phyloP scores from a whole-genome alignment of 2,888 invertebrate species.

The Orchesellides sinensis region DNA sequence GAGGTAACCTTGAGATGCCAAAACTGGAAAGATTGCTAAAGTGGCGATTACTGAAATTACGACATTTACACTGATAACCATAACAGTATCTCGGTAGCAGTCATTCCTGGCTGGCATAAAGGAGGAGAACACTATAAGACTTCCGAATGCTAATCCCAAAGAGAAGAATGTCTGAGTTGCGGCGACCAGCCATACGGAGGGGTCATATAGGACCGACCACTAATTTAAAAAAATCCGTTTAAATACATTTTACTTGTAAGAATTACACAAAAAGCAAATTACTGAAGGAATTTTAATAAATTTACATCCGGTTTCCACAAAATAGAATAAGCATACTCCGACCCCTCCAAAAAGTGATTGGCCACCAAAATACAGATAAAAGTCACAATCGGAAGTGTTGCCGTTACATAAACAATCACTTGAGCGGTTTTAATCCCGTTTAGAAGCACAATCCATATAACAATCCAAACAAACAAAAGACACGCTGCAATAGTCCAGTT shows the following conservation, averaged over 20 bases:
- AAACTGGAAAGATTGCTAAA: constrained; percentile 48
- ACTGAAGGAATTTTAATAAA: background rate
- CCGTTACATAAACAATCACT: constrained; percentile 89
- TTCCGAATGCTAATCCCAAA: constrained; percentile 49
- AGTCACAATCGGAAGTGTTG: constrained; percentile 84
- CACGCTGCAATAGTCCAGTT: constrained; percentile 47
- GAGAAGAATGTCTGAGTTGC: constrained; percentile 64
- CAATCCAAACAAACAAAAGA: constrained; percentile 42
- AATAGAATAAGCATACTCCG: constrained; percentile 35
- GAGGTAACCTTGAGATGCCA: constrained; percentile 34
- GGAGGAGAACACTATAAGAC: constrained; percentile 47
- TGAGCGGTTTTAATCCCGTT: constrained; percentile 60
- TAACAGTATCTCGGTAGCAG: constrained; percentile 54
- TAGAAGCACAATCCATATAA: constrained; percentile 47
- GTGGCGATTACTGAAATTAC: constrained; percentile 52
- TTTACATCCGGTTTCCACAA: constrained; percentile 60
- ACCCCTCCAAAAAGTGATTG: constrained; percentile 36
- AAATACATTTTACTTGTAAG: background rate
- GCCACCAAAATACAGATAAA: constrained; percentile 20
- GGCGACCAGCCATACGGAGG: constrained; percentile 40
- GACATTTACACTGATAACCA: constrained; percentile 48
- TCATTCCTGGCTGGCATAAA: constrained; percentile 56
- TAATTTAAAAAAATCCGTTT: background rate
- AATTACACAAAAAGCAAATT: background rate
- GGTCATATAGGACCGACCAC: constrained; percentile 26